A percentile compares a stretch with the other conserved stretches of the same genome.
These are phyloP conservation scores for Oscheius sp. DNA, from an alignment of 2,888 invertebrate genomes.

Conservation along the genomic window DNA sequence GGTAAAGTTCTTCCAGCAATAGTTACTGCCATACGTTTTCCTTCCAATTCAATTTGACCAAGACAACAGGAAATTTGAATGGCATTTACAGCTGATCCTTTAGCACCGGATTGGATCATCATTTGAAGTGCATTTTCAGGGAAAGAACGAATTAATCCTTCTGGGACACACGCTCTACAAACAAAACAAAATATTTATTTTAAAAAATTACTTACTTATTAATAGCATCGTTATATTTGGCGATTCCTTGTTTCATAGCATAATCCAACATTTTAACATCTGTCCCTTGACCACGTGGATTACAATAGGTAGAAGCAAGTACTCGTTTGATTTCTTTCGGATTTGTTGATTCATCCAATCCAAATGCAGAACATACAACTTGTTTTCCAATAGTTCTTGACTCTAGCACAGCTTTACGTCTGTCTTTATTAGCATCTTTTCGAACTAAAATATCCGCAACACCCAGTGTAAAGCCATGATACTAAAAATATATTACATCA, in stretches of 20 bases:
- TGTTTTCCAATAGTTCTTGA: constrained; percentile 67
- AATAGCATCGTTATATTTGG: constrained; percentile 88
- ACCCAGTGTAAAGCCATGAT: constrained; percentile 90
- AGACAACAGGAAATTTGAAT: constrained; percentile 88
- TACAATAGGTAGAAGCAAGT: constrained; percentile 70
- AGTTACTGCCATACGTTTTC: constrained; percentile 87
- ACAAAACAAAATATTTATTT: neutral
- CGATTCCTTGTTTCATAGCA: constrained; percentile 84
- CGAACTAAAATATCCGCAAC: constrained; percentile 91
- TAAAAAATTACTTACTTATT: constrained; percentile 79
- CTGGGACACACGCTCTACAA: constrained; percentile 82
- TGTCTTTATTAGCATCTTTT: constrained; percentile 80
- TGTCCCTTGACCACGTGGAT: constrained; percentile 61
- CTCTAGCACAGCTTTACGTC: constrained; percentile 75
- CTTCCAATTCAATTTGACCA: constrained; percentile 98
- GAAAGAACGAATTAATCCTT: constrained; percentile 87
- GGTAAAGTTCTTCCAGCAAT: constrained; percentile 89
- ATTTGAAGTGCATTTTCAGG: constrained; percentile 95
- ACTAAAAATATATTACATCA: constrained; percentile 71
- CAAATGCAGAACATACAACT: constrained; percentile 75
- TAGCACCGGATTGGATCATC: constrained; percentile 98
- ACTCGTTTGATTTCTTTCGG: constrained; percentile 73
- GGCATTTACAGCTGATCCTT: constrained; percentile 86
- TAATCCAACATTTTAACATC: constrained; percentile 84
- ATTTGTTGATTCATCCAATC: constrained; percentile 77